Conservation (phyloP, 2,797 vertebrate species). For the Mastacembelus armatus region DNA sequence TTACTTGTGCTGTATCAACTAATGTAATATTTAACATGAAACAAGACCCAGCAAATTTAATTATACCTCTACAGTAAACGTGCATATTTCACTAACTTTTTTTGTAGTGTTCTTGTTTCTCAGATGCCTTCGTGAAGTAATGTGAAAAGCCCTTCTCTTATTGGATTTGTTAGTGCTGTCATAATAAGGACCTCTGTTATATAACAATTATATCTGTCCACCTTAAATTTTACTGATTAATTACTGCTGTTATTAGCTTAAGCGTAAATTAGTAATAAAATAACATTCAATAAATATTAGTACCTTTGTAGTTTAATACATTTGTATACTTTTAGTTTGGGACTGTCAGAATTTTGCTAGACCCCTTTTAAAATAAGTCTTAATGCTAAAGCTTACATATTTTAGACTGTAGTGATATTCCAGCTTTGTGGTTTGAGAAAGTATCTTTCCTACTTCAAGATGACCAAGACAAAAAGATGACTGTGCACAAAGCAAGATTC, state of each 20-base stretch:
- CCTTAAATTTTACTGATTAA: background rate
- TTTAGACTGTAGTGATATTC: background rate
- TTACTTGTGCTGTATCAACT: slow-evolving; percentile 40
- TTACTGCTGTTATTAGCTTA: background rate
- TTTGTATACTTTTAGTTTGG: background rate
- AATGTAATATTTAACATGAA: slow-evolving; percentile 30
- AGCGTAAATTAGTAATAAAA: no score
- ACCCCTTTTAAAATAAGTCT: background rate
- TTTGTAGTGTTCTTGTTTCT: slow-evolving; percentile 41
- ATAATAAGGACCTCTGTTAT: slow-evolving; percentile 28
- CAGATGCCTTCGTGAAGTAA: background rate
- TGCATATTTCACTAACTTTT: background rate
- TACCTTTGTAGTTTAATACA: no score
- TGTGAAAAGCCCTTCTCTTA: background rate
- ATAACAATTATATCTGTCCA: background rate
- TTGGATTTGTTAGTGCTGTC: background rate
- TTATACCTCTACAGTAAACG: slow-evolving; percentile 32
- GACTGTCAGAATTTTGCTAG: background rate
- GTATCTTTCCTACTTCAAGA: no score
- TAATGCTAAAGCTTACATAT: background rate
- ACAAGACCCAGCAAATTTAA: slow-evolving; percentile 41
- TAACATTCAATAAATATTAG: no score
- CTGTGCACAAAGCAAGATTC: no score
- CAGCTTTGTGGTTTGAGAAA: no score
- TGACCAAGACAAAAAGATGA: no score